Base-by-base conservation (phyloP, 2,797 vertebrate genomes). In the Malacoraja senta region DNA sequence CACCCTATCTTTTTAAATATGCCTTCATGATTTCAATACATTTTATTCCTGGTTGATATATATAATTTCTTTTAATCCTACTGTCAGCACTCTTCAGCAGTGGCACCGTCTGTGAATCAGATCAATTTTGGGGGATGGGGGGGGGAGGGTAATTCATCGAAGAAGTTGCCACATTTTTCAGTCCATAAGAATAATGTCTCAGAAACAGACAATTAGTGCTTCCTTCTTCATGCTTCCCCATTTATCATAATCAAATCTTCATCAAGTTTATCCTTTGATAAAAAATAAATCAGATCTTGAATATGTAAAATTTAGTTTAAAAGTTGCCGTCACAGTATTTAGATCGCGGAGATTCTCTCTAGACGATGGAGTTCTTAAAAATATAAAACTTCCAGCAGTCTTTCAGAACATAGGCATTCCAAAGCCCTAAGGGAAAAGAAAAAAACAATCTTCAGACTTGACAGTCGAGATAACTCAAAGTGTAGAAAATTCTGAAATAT, bases 341-440 rank as follows among this genome's bases (percentile, higher is more conserved):
- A 97, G 97, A 97, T 97, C 97, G 53, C 76, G 90, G 90, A 92
- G 90, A 92, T 92, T 97, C 97, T 97, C 96, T 88, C 65, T 96
- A 97, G 96, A 97, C 96, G 97, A 96, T 96, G 97, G 96, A 97
- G 96, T 97, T 96, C 96, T 97, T 93, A 96, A 96, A 95, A 97
- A 96, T 97, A 96, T 96, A 96, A 96, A 95, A 96, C 96, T 96
- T 96, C 96, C 95, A 8, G 79, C 96, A 95, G 96, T 96, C 96
- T 97, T 71, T 99, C 97, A 99, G 98, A 99, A 99, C 98, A 99
- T 99, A 94, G 98, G 98, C 98, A 99, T 99, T 95, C 97, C 98
- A 96, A 99, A 99, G 96, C 98, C 98, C 98, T 99, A 95, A 12
- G 94, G 94, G 86, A 94, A 95, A 0, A 79, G 92, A 81, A 88